These are phyloP conservation scores for Mechanitis mazaeus DNA, from an alignment of 2,888 invertebrate species.

Conservation along the genomic window DNA sequence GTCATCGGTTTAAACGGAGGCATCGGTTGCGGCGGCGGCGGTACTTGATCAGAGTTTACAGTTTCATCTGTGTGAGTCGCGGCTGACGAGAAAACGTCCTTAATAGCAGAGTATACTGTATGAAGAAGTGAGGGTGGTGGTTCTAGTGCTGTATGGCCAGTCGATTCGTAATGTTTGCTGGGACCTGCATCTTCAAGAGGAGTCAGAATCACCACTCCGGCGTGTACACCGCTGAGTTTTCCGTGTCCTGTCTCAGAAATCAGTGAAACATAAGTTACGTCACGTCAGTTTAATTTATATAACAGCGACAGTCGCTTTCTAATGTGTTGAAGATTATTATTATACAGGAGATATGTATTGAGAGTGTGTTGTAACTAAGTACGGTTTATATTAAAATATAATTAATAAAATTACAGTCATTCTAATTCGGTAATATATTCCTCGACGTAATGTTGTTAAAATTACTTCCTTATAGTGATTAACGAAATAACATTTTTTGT, in stretches of 20 bases:
- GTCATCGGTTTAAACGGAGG: conserved; percentile 57
- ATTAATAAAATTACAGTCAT: no score
- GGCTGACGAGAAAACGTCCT: conserved; percentile 51
- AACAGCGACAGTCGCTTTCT: conserved; percentile 31
- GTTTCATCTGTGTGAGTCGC: conserved; percentile 32
- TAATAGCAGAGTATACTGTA: conserved; percentile 62
- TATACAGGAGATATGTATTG: not conserved
- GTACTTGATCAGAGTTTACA: conserved; percentile 44
- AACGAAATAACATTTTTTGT: no score
- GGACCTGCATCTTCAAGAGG: conserved; percentile 54
- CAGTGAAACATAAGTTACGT: conserved; percentile 34
- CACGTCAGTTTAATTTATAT: conserved; percentile 37
- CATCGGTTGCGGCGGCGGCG: conserved; percentile 51
- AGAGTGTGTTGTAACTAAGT: no score
- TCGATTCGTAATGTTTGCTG: conserved; percentile 46
- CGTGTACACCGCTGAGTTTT: conserved; percentile 67
- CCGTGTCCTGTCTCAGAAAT: conserved; percentile 70
- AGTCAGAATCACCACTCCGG: conserved; percentile 65
- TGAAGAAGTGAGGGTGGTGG: conserved; percentile 61
- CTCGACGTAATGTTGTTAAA: no score
- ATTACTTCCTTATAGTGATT: no score
- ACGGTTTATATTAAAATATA: no score
- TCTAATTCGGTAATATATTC: no score
- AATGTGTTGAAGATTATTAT: conserved; percentile 15
- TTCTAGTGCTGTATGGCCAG: conserved; percentile 55